Conservation (phyloP, 2,888 invertebrate genomes). For the Caenorhabditis plicata region DNA sequence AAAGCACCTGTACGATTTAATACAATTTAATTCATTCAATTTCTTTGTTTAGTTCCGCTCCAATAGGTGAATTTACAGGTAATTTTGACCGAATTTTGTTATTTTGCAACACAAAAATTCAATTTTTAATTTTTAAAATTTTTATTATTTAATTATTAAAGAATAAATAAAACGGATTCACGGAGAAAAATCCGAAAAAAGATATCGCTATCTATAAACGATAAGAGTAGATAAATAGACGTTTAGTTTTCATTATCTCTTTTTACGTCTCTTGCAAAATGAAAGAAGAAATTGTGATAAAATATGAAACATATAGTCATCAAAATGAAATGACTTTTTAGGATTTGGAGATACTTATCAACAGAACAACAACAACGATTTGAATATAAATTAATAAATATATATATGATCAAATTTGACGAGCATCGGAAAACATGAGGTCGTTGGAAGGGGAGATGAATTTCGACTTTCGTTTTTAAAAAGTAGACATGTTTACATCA, state of each 20-base stretch:
- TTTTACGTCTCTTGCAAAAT: too few species aligned
- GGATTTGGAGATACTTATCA: slow-evolving; percentile 20
- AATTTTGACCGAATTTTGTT: not conserved
- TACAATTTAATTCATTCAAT: not conserved
- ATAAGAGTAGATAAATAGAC: too few species aligned
- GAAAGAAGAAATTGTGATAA: too few species aligned
- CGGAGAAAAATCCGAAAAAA: not conserved
- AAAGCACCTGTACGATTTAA: not conserved
- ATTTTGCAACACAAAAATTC: not conserved
- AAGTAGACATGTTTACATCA: slow-evolving; percentile 54
- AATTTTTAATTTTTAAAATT: not conserved
- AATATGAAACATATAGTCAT: too few species aligned
- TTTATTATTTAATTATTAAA: not conserved
- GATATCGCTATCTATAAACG: too few species aligned
- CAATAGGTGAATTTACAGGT: not conserved
- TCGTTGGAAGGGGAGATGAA: slow-evolving; percentile 10
- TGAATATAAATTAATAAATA: not conserved
- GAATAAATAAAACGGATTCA: too few species aligned
- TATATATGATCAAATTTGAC: slow-evolving; percentile 11
- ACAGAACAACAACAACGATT: slow-evolving; percentile 3
- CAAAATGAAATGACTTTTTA: too few species aligned
- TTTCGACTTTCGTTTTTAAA: slow-evolving; percentile 17
- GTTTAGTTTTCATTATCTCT: too few species aligned
- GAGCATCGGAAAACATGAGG: slow-evolving; percentile 24
- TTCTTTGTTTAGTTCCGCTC: not conserved